Base-by-base conservation (phyloP, 2,888 invertebrate genomes). In the Neoaliturus tenellus region DNA sequence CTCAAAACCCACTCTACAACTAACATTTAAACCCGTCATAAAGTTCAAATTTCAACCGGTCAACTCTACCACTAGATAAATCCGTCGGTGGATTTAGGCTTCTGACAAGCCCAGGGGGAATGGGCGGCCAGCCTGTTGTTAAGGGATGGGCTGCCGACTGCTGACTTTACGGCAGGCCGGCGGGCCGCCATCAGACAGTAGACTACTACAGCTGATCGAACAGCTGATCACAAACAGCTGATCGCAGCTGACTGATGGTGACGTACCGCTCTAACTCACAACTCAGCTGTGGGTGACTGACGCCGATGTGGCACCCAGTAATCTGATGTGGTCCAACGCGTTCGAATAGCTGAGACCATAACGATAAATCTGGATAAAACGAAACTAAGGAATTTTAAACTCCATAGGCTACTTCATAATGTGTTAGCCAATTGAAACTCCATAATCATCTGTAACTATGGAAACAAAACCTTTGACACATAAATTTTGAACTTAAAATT, bases 191-290 rank as follows among this genome's bases (percentile, higher is more conserved):
- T 55, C 55, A 55, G 5, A 20, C 23, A 55, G 20, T 23, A 6
- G 55, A 55, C 23, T 14, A 25, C 17, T 8, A 14, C n/a, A 51
- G 51, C 51, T 51, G 51, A 51, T 51, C 6, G 39, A 51, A 12
- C 51, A 51, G 51, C 51, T 51, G 51, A 51, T 51, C n/a, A n/a
- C 8, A 12, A 39, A 14, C 31, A 62, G 62, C 62, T 62, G 62
- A 62, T 62, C 20, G 51, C 44, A 44, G 14, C 62, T 62, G 62
- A 62, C 62, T 28, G 62, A 62, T 62, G 51, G 20, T 51, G 51
- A 23, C 51, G 20, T 23, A 4, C 23, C 20, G 51, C 10, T 23
- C 28, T 62, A 62, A 28, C 62, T 62, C 62, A 62, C n/a, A n/a
- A n/a, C 8, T 31, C 14, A 25, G 20, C 25, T 17, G 3, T 8